Evolutionary conservation across 2,797 vertebrate genomes (phyloP).

Genomic region (Cyprinella venusta): DNA sequence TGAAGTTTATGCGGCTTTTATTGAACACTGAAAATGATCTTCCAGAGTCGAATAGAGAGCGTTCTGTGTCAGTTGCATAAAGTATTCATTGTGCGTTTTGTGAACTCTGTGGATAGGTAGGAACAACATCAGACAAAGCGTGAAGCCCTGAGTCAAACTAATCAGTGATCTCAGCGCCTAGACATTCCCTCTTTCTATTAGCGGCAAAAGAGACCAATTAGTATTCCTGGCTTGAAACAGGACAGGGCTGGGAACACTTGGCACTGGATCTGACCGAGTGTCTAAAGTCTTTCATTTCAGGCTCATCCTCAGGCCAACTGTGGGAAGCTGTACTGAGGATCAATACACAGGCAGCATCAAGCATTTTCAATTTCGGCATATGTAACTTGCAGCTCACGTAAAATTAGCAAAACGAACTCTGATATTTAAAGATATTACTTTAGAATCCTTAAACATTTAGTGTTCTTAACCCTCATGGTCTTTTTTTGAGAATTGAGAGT

Average conservation of each 20-base stretch:
- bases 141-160: conserved; percentile 19
- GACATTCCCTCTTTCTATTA: conserved; percentile 66
- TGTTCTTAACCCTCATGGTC: background rate
- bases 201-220: conserved; percentile 68
- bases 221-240: conserved; percentile 73
- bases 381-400: background rate
- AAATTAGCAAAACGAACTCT: background rate
- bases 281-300: conserved; percentile 56
- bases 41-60: background rate
- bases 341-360: conserved; percentile 51
- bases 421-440: background rate
- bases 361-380: conserved; percentile 23
- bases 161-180: conserved; percentile 24
- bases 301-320: conserved; percentile 42
- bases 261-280: conserved; percentile 66
- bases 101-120: conserved; percentile 17
- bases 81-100: background rate
- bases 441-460: conserved; percentile 5
- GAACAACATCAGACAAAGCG: conserved; percentile 26
- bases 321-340: conserved; percentile 38
- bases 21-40: conserved; percentile 1
- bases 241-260: conserved; percentile 69
- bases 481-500: background rate
- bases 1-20: background rate
- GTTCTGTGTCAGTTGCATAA: background rate